A percentile compares a stretch with the other conserved stretches of the same genome.
Conservation (phyloP, 2,888 invertebrate genomes). For the Zele albiditarsus region DNA sequence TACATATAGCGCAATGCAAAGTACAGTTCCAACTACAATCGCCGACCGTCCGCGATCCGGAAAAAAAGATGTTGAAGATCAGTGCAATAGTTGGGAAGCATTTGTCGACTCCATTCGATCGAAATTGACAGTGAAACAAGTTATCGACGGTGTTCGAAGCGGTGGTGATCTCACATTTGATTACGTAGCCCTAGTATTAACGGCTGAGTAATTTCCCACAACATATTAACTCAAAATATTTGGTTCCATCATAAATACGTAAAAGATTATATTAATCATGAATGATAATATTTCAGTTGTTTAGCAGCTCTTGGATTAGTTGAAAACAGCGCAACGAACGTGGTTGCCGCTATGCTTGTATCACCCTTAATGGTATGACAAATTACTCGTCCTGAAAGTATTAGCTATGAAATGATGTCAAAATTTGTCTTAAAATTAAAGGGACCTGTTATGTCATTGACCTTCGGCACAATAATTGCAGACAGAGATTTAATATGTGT, state of each 20-base stretch:
- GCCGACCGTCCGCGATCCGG: conserved; percentile 36
- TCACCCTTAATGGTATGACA: conserved; percentile 80
- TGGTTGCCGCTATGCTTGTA: conserved; percentile 85
- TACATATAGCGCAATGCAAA: conserved; percentile 63
- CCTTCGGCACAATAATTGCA: conserved; percentile 87
- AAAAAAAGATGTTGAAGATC: conserved; percentile 59
- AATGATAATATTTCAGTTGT: conserved; percentile 74
- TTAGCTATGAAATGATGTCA: not conserved
- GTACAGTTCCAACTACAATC: conserved; percentile 39
- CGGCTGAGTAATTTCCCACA: conserved; percentile 82
- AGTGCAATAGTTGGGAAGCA: conserved; percentile 78
- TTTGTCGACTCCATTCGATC: conserved; percentile 86
- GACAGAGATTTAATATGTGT: conserved; percentile 81
- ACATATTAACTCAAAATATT: conserved; percentile 5
- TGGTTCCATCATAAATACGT: not conserved
- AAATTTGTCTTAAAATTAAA: conserved; percentile 53
- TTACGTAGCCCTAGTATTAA: conserved; percentile 84
- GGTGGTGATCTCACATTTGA: conserved; percentile 90
- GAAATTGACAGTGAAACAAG: conserved; percentile 87
- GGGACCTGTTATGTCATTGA: conserved; percentile 91
- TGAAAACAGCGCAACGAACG: conserved; percentile 88
- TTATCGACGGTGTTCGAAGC: conserved; percentile 84
- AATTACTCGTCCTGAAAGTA: not conserved
- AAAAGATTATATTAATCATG: not conserved
- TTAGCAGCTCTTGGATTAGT: conserved; percentile 88